These are phyloP conservation scores for Euphonia xanthogaster DNA, from an alignment of 2,797 vertebrate genomes.

Conservation along the genomic window DNA sequence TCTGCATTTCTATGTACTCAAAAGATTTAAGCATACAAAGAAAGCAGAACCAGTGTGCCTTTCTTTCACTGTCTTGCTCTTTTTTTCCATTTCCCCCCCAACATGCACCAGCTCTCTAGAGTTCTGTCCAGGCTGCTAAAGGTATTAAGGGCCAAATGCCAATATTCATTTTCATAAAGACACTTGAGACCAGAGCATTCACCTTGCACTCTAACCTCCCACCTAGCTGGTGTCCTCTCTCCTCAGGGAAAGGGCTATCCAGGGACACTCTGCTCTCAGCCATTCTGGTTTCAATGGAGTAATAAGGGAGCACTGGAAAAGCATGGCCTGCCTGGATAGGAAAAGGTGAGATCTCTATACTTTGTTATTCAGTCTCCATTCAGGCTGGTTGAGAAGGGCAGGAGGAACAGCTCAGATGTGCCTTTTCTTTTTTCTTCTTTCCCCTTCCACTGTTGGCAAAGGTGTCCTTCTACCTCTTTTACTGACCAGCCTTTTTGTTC, in stretches of 20 bases:
- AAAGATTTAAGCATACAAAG: not conserved
- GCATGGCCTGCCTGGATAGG: accelerated
- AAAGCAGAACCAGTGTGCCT: not conserved
- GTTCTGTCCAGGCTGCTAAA: not conserved
- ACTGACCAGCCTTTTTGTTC: not conserved
- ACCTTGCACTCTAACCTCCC: not conserved
- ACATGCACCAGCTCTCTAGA: not conserved
- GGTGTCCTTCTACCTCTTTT: not conserved
- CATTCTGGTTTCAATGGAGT: not conserved
- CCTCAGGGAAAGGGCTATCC: accelerated
- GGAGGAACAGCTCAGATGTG: not conserved
- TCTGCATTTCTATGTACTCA: not conserved
- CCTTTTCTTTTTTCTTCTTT: not conserved
- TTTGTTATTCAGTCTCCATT: not conserved
- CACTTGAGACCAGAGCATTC: not conserved
- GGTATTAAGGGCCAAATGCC: not conserved
- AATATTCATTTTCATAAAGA: not conserved
- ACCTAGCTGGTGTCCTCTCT: not conserved
- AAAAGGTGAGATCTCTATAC: not conserved
- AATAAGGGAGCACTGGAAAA: not conserved
- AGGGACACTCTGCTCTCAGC: not conserved
- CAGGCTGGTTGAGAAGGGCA: not conserved
- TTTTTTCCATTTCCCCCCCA: not conserved
- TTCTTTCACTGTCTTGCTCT: not conserved
- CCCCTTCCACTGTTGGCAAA: not conserved